A percentile compares a stretch with the other conserved stretches of the same genome.
Evolutionary conservation across 2,888 invertebrate genomes (phyloP).

Genomic region (Spodoptera picta): DNA sequence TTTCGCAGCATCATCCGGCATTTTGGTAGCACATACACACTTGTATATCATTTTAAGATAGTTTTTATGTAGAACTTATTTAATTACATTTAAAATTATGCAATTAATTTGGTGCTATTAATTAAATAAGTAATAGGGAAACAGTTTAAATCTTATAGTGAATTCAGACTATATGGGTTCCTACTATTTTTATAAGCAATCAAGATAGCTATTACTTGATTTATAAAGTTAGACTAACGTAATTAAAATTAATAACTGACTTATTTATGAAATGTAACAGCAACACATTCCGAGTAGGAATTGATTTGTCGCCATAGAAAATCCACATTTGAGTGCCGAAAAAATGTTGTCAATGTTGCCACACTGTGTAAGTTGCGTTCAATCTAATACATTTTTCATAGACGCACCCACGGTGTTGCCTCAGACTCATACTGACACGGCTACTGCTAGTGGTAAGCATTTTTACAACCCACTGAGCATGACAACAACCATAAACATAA

Average conservation of each 20-base stretch:
- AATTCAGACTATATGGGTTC: too few species aligned
- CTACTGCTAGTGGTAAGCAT: not conserved
- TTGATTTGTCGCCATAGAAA: constrained; percentile 11
- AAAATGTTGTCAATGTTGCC: constrained; percentile 24
- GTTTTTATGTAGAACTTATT: too few species aligned
- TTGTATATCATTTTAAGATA: too few species aligned
- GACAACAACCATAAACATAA: constrained; percentile 13
- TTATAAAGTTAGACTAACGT: too few species aligned
- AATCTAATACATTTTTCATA: constrained; percentile 46
- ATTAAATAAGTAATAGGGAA: too few species aligned
- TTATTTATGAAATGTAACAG: constrained; percentile 14
- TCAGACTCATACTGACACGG: constrained; percentile 14
- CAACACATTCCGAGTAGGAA: constrained; percentile 2
- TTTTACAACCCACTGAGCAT: constrained; percentile 43
- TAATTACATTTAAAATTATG: too few species aligned
- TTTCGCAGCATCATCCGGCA: constrained; percentile 35
- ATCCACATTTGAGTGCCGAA: constrained; percentile 3
- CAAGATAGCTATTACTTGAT: too few species aligned
- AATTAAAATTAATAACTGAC: too few species aligned
- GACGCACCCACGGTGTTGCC: constrained; percentile 27
- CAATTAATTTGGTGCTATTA: too few species aligned
- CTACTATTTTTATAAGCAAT: too few species aligned
- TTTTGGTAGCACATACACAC: constrained; percentile 1
- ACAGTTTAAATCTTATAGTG: too few species aligned
- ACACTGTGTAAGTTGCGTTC: constrained; percentile 2